These are phyloP conservation scores for Philopedon plagiatum DNA, from an alignment of 2,888 invertebrate genomes.

Conservation along the genomic window DNA sequence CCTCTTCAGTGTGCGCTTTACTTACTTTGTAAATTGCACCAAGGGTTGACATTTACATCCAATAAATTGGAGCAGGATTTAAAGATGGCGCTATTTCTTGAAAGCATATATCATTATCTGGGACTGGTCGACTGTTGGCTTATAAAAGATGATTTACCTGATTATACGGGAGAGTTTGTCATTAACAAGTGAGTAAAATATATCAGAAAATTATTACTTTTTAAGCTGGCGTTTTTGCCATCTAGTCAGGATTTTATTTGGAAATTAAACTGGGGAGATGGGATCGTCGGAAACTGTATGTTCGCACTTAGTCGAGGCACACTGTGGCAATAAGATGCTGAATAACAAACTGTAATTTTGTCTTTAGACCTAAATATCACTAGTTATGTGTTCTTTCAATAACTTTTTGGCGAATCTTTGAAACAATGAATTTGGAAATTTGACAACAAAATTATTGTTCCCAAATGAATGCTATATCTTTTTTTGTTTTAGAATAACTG, in stretches of 20 bases:
- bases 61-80: slow-evolving; percentile 64
- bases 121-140: slow-evolving; percentile 64
- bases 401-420: too few relatives aligned
- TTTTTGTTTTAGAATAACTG: slow-evolving; percentile 35
- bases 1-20: slow-evolving; percentile 57
- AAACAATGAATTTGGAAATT: too few relatives aligned
- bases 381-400: too few relatives aligned
- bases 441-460: too few relatives aligned
- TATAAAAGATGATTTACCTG: slow-evolving; percentile 62
- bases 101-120: slow-evolving; percentile 64
- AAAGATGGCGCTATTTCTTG: slow-evolving; percentile 63
- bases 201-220: too few relatives aligned
- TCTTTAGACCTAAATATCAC: too few relatives aligned
- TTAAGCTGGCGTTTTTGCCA: neutral
- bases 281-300: too few relatives aligned
- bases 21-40: slow-evolving; percentile 60
- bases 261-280: too few relatives aligned
- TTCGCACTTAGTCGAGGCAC: too few relatives aligned
- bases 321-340: too few relatives aligned
- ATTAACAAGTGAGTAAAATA: slow-evolving; percentile 52
- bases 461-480: slow-evolving; percentile 17
- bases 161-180: slow-evolving; percentile 64
- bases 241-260: too few relatives aligned
- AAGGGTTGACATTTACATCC: slow-evolving; percentile 57
- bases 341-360: too few relatives aligned